These are phyloP conservation scores for Myodes glareolus DNA, from an alignment of 2,113 vertebrate genomes.

Conservation along the genomic window DNA sequence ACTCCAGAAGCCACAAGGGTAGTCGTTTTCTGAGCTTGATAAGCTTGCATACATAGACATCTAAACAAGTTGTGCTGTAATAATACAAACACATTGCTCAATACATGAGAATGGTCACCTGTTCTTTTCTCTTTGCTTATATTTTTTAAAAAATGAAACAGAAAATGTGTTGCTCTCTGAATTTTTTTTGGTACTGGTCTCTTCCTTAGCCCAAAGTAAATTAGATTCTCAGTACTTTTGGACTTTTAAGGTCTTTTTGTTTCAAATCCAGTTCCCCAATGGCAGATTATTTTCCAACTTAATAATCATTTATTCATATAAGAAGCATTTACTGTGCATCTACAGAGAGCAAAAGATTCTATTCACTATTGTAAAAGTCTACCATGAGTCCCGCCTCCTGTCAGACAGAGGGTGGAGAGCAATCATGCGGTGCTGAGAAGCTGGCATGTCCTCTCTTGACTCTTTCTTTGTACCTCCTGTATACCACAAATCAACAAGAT, in stretches of 20 bases:
- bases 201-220: not conserved
- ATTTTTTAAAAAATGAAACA: not conserved
- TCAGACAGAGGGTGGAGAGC: fast-evolving
- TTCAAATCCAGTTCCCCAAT: not conserved
- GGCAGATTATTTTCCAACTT: not conserved
- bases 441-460: not conserved
- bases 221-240: not conserved
- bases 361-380: not conserved
- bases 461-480: not conserved
- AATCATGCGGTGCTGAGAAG: not conserved
- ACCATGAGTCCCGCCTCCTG: not conserved
- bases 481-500: not conserved
- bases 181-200: not conserved
- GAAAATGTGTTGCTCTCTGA: not conserved
- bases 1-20: not conserved
- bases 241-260: not conserved
- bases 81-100: not conserved
- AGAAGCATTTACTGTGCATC: not conserved
- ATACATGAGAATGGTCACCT: not conserved
- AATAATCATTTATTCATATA: not conserved
- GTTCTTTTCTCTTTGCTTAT: not conserved
- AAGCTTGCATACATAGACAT: not conserved
- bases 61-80: not conserved
- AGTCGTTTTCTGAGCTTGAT: not conserved
- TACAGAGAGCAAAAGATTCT: not conserved